Evolutionary conservation across 2,888 invertebrate genomes (phyloP), one percentile per base, ranked within the genome.

Genomic region (Ypsolopha scabrella): DNA sequence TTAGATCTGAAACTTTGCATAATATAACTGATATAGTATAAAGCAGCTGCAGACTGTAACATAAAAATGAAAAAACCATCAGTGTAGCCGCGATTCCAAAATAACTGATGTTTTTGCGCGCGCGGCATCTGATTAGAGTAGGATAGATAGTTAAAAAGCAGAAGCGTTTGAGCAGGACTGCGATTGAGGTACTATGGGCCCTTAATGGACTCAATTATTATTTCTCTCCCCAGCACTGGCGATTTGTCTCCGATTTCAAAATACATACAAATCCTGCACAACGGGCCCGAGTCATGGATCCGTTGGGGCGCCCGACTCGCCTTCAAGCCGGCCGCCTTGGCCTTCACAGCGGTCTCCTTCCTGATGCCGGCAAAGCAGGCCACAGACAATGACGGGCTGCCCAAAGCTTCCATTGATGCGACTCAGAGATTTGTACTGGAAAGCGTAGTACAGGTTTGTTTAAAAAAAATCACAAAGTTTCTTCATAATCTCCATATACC

Each of bases 381-480:
- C 0, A 33, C 75, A 0, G 83, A 85, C 45, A 68, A 54, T 7
- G 81, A 82, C 37, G 85, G 85, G 0, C 55, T 83, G 41, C 85
- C 85, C 0, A 81, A 76, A 64, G 81, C 83, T 0, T 73, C 70
- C 51, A 79, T 85, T 9, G 78, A 82, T 37, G 62, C 74, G 0
- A 81, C 82, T 3, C 81, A 83, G 57, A 61, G 80, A 60, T 81
- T 81, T 61, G 80, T 83, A 0, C 52, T 81, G n/a, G 82, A 83
- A 39, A 71, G 73, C 59, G 79, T 73, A 52, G 67, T 83, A 0
- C 77, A 77, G 73, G 83, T 83, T 54, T 54, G 53, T 51, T 47
- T 7, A 34, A n/a, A 36, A 43, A 33, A 7, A 49, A n/a, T n/a
- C n/a, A n/a, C n/a, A n/a, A n/a, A n/a, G 7, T 39, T 49, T 7